Evolutionary conservation across 2,113 vertebrate species (phyloP).

Genomic region (Peucedramus taeniatus): DNA sequence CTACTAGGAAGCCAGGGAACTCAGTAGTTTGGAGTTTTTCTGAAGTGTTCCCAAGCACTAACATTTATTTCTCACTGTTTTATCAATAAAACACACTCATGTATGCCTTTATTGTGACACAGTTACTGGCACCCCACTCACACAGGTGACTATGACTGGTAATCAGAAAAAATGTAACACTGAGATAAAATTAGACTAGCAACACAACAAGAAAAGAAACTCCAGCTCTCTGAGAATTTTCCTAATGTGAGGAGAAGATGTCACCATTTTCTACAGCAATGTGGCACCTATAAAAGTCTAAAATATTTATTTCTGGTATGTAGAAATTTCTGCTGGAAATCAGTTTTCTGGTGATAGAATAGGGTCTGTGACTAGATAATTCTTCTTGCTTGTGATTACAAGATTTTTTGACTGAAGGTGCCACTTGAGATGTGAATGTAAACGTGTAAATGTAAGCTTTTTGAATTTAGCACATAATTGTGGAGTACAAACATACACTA

Average conservation of each 20-base stretch:
- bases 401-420: not conserved
- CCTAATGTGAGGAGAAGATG: not conserved
- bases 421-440: not conserved
- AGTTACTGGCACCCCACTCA: not conserved
- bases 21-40: not conserved
- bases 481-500: not conserved
- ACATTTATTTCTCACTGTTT: not conserved
- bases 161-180: not conserved
- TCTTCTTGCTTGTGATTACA: not conserved
- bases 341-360: not conserved
- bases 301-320: not conserved
- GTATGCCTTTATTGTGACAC: not conserved
- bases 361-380: not conserved
- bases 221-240: not conserved
- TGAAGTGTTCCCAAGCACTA: not conserved
- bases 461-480: not conserved
- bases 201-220: not conserved
- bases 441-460: not conserved
- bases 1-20: not conserved
- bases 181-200: not conserved
- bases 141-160: not conserved
- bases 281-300: not conserved
- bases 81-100: not conserved
- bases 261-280: not conserved
- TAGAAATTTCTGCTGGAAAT: not conserved